These are phyloP conservation scores for Ceriagrion tenellum DNA, from an alignment of 2,888 invertebrate genomes.

Conservation along the genomic window DNA sequence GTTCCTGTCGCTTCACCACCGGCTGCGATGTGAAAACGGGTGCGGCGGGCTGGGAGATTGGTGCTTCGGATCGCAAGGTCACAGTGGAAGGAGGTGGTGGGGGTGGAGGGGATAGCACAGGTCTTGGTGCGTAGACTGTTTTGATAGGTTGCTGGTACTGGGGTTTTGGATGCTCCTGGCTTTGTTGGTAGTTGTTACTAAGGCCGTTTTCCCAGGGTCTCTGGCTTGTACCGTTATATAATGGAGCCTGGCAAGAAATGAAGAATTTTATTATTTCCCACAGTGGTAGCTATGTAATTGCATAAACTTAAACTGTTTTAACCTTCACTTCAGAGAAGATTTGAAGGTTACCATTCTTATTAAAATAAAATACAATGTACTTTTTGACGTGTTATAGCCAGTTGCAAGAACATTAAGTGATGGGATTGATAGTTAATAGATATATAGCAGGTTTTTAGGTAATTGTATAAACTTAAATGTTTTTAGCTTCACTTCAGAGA, in stretches of 20 bases:
- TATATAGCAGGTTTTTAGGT: not conserved
- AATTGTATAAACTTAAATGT: not conserved
- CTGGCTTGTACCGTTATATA: slow-evolving; percentile 57
- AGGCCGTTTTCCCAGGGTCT: slow-evolving; percentile 68
- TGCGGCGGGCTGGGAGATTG: slow-evolving; percentile 87
- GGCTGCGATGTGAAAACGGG: slow-evolving; percentile 90
- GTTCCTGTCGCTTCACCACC: slow-evolving; percentile 83
- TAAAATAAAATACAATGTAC: too few relatives aligned
- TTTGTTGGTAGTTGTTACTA: slow-evolving; percentile 69
- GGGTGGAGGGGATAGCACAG: slow-evolving; percentile 68
- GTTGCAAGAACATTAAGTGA: too few relatives aligned
- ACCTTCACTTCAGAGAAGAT: too few relatives aligned
- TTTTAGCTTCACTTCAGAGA: too few relatives aligned
- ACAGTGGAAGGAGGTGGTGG: slow-evolving; percentile 84
- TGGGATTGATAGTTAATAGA: too few relatives aligned
- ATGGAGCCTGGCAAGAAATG: not conserved
- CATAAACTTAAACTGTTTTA: too few relatives aligned
- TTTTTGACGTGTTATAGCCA: too few relatives aligned
- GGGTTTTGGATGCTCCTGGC: slow-evolving; percentile 70
- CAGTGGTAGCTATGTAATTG: not conserved
- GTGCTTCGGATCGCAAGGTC: slow-evolving; percentile 86
- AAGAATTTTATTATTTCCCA: not conserved
- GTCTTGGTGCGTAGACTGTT: slow-evolving; percentile 72
- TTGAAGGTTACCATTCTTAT: too few relatives aligned
- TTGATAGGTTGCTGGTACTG: slow-evolving; percentile 71